phyloP scores from a whole-genome alignment of 2,888 invertebrate species.

The Spilosoma lubricipeda region DNA sequence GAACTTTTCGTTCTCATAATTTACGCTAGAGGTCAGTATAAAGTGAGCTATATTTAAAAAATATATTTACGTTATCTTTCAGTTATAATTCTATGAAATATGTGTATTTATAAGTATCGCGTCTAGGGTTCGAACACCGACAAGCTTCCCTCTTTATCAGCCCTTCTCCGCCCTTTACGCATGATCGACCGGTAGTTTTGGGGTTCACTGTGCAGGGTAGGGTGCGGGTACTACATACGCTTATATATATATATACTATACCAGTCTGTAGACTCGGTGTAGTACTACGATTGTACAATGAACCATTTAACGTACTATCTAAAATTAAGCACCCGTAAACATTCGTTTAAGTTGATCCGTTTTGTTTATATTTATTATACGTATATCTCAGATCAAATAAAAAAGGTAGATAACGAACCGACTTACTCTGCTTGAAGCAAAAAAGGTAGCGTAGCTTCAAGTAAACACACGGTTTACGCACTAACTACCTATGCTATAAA shows the following conservation, averaged over 20 bases:
- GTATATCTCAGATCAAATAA: no score
- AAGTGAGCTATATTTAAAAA: constrained; percentile 32
- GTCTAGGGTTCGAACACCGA: constrained; percentile 81
- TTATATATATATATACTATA: constrained; percentile 40
- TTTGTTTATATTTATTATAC: background rate
- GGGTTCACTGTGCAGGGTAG: constrained; percentile 79
- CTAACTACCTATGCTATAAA: no score
- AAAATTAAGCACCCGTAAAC: constrained; percentile 1
- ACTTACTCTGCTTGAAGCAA: no score
- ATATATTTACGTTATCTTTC: constrained; percentile 28
- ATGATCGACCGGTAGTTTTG: constrained; percentile 86
- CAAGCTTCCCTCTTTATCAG: constrained; percentile 82
- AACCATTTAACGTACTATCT: constrained; percentile 26
- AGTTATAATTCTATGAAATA: constrained; percentile 37
- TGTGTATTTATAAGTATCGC: constrained; percentile 60
- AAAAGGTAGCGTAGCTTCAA: no score
- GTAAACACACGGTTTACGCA: no score
- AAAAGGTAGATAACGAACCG: no score
- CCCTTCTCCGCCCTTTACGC: constrained; percentile 86
- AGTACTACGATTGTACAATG: constrained; percentile 40
- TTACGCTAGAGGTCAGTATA: constrained; percentile 85
- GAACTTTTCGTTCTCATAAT: constrained; percentile 82
- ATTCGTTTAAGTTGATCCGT: background rate
- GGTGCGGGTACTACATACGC: constrained; percentile 70
- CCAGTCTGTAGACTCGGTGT: constrained; percentile 23